Base-by-base conservation (phyloP, 2,797 vertebrate species). In the Sebastes diaconus region DNA sequence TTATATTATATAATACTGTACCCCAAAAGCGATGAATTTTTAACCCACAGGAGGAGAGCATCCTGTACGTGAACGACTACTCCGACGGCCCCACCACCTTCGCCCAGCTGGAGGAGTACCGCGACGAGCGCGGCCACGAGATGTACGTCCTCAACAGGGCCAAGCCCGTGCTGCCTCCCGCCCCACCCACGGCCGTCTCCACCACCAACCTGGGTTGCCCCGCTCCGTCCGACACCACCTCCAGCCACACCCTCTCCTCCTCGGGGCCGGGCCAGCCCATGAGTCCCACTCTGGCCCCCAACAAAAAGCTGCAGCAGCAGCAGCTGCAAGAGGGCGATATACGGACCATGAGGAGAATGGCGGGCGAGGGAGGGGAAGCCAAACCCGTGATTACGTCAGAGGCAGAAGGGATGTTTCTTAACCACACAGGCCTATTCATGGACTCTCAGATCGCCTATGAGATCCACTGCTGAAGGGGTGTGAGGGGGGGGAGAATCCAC, bases 71-170 rank as follows among this genome's bases (percentile, higher is more conserved):
- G 80, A 97, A 97, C 7, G 97, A 98, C 93, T 98, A 97, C 87
- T 97, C 97, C 0, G 97, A 98, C 1, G 97, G 97, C 9, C 97
- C 97, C 57, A 97, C 96, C 79, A 97, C 96, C 34, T 98, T 97
- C 0, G 97, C 97, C 59, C 97, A 98, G 92, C 93, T 98, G 69
- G 97, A 97, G 80, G 97, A 98, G 82, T 97, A 97, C 84, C 95
- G 97, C 0, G 97, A 97, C 2, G 97, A 97, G 79, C 93, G 94
- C 0, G 97, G 97, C 77, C 97, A 97, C 3, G 97, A 97, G 87
- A 98, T 98, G 97, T 97, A 97, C 5, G 97, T 98, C 83, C 96
- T 98, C 16, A 97, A 98, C 92, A 94, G 97, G 3, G 96, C 96
- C 86, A 97, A 96, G 84, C 96, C 96, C 0, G 95, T 97, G 73